A percentile compares a stretch with the other conserved stretches of the same genome.
Evolutionary conservation across 2,113 vertebrate genomes (phyloP).

Genomic region (Hylia prasina): DNA sequence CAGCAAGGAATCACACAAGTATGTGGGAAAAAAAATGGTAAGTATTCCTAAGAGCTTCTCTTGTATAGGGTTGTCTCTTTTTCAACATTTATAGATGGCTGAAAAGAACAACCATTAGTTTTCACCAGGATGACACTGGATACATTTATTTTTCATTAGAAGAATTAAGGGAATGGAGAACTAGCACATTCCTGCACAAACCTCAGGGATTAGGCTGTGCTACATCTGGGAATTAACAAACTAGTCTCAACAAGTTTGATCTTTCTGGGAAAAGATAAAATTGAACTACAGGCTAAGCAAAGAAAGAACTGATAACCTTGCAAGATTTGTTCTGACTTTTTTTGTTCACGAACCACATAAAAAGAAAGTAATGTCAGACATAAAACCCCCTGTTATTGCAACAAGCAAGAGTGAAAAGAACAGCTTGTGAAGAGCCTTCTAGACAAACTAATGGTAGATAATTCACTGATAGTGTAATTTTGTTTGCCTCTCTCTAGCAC

Average conservation of each 20-base stretch:
- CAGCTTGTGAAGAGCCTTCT: conserved; percentile 55
- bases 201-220: conserved; percentile 66
- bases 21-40: neutral
- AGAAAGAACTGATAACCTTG: conserved; percentile 65
- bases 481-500: conserved; percentile 34
- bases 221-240: conserved; percentile 67
- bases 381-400: conserved; percentile 32
- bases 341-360: conserved; percentile 53
- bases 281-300: conserved; percentile 63
- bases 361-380: conserved; percentile 52
- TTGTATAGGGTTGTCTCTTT: neutral
- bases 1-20: neutral
- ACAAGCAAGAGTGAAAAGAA: conserved; percentile 51
- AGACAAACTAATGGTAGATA: conserved; percentile 60
- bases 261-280: conserved; percentile 67
- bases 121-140: conserved; percentile 27
- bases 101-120: conserved; percentile 19
- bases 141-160: conserved; percentile 57
- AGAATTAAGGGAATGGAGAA: conserved; percentile 57
- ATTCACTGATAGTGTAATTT: conserved; percentile 47
- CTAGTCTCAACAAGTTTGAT: conserved; percentile 69
- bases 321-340: conserved; percentile 44
- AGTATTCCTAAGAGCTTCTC: neutral
- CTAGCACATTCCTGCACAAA: conserved; percentile 69
- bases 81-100: neutral